phyloP scores from a whole-genome alignment of 2,888 invertebrate genomes.

The Polydrusus tereticollis region DNA sequence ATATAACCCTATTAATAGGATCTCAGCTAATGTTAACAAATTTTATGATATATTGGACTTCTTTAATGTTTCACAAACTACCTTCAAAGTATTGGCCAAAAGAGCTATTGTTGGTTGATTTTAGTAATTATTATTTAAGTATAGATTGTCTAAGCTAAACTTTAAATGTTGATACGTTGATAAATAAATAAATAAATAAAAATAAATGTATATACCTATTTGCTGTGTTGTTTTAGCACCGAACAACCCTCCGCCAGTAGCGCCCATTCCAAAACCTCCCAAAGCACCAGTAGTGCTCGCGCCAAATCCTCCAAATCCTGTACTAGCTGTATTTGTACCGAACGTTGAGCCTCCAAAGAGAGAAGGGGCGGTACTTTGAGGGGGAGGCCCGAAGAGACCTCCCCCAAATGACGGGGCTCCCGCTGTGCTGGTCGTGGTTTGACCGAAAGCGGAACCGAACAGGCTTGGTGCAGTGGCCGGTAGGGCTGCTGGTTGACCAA shows the following conservation, averaged over 20 bases:
- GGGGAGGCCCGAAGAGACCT: constrained; percentile 60
- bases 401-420: constrained; percentile 59
- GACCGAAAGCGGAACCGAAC: constrained; percentile 64
- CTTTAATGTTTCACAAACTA: no score
- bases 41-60: no score
- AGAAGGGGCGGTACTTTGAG: constrained; percentile 58
- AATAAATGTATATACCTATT: no score
- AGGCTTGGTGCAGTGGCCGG: constrained; percentile 50
- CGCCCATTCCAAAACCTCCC: constrained; percentile 64
- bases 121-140: no score
- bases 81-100: no score
- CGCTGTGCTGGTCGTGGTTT: constrained; percentile 47
- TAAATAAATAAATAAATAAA: no score
- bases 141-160: no score
- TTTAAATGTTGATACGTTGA: no score
- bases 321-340: constrained; percentile 61
- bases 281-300: constrained; percentile 63
- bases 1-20: no score
- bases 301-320: constrained; percentile 65
- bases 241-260: constrained; percentile 59
- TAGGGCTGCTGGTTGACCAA: constrained; percentile 47
- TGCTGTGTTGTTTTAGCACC: constrained; percentile 67
- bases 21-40: no score
- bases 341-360: constrained; percentile 57
- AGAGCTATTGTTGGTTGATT: no score